These are phyloP conservation scores for Nannoperca obscura DNA, from an alignment of 2,797 vertebrate species.

Conservation along the genomic window DNA sequence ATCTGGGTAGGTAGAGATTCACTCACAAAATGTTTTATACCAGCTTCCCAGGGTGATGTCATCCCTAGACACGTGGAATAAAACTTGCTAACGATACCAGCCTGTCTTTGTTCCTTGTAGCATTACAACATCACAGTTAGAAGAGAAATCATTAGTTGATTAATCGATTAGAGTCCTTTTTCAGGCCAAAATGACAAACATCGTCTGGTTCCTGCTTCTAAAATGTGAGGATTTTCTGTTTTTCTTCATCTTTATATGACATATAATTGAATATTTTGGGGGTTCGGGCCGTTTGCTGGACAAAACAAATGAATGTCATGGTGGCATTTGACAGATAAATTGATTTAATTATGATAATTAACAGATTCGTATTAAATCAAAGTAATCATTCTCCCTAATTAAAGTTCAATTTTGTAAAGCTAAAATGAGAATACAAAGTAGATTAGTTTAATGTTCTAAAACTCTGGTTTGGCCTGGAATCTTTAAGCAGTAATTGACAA, in stretches of 20 bases:
- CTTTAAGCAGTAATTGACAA: background rate
- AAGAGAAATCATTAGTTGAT: background rate
- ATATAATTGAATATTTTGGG: background rate
- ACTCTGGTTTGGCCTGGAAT: background rate
- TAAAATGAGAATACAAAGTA: background rate
- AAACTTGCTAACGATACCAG: background rate
- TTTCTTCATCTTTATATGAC: too few species aligned
- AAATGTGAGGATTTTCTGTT: background rate
- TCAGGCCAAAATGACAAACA: background rate
- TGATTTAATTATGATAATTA: background rate
- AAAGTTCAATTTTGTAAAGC: background rate
- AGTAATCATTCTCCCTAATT: background rate
- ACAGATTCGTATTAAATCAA: background rate
- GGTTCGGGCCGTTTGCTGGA: background rate
- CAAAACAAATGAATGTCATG: background rate
- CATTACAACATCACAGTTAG: background rate
- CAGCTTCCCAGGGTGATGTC: conserved; percentile 25
- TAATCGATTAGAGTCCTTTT: background rate
- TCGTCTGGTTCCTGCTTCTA: background rate
- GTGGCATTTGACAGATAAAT: background rate
- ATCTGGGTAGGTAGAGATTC: conserved; percentile 14
- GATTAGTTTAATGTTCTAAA: background rate
- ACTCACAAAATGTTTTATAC: background rate
- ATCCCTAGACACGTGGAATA: too few species aligned
- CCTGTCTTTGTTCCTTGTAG: background rate